Evolutionary conservation across 2,797 vertebrate species (phyloP).

Genomic region (Periophthalmus magnuspinnatus): DNA sequence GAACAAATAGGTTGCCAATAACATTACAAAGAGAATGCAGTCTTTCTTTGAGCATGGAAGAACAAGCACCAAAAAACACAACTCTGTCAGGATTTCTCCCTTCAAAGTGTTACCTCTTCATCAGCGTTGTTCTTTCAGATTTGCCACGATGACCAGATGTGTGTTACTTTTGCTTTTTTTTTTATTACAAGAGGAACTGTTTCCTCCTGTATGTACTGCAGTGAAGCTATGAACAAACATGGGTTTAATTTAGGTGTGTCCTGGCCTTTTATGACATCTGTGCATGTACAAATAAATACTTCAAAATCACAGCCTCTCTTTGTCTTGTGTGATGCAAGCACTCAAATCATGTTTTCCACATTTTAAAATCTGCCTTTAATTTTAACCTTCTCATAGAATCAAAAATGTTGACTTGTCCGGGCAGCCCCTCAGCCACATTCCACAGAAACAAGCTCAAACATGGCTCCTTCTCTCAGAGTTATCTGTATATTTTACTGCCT

Average conservation of each 20-base stretch:
- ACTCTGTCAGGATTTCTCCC: not conserved
- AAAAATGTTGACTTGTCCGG: slow-evolving; percentile 44
- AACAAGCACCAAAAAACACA: not conserved
- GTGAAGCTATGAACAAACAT: not conserved
- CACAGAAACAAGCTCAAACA: slow-evolving; percentile 63
- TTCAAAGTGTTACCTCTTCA: not conserved
- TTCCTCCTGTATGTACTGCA: not conserved
- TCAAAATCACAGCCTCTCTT: not conserved
- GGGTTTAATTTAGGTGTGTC: slow-evolving; percentile 1
- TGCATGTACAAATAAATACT: slow-evolving; percentile 35
- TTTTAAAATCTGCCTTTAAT: slow-evolving; percentile 16
- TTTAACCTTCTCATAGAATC: slow-evolving; percentile 16
- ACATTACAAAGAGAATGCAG: too few relatives aligned
- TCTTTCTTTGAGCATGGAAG: too few relatives aligned
- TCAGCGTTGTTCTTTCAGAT: not conserved
- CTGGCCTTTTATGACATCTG: not conserved
- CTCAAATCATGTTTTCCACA: slow-evolving; percentile 10
- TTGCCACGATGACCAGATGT: not conserved
- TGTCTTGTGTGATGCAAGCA: not conserved
- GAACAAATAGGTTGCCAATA: too few relatives aligned
- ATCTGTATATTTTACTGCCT: not conserved
- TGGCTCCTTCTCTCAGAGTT: slow-evolving; percentile 7
- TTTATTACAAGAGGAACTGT: not conserved
- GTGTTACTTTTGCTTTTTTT: not conserved
- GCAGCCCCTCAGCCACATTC: slow-evolving; percentile 60